Percentiles rank a stretch among this genome's conserved stretches.
These are phyloP conservation scores for Macrosteles quadrilineatus DNA, from an alignment of 1,140 invertebrate species.

Conservation along the genomic window DNA sequence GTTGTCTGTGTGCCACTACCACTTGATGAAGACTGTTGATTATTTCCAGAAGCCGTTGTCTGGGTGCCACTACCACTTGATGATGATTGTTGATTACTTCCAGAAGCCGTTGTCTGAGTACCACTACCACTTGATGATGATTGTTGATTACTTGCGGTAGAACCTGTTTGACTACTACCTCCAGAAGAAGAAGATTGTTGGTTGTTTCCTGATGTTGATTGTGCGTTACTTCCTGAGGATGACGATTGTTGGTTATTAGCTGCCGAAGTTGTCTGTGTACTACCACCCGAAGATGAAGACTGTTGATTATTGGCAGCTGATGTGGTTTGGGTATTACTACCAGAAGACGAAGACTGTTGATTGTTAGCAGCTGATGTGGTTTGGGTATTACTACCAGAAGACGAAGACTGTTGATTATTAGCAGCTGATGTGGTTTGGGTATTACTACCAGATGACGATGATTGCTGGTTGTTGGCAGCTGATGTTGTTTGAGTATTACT, in stretches of 20 bases:
- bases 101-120: conserved; percentile 27
- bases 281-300: conserved; percentile 34
- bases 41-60: conserved; percentile 31
- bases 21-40: conserved; percentile 34
- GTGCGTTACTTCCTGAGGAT: conserved; percentile 28
- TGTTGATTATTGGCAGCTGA: conserved; percentile 34
- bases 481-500: conserved; percentile 33
- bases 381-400: conserved; percentile 35
- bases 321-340: conserved; percentile 33
- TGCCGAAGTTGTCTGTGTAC: conserved; percentile 33
- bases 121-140: conserved; percentile 23
- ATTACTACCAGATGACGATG: conserved; percentile 16
- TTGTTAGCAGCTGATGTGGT: conserved; percentile 33
- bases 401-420: conserved; percentile 29
- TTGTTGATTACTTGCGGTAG: conserved; percentile 33
- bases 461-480: conserved; percentile 26
- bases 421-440: conserved; percentile 21
- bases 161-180: conserved; percentile 19
- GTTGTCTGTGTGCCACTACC: too few relatives aligned
- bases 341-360: conserved; percentile 32
- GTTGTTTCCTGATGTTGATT: conserved; percentile 32
- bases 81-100: conserved; percentile 33
- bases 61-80: conserved; percentile 31
- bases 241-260: conserved; percentile 32
- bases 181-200: conserved; percentile 36